Evolutionary conservation across 2,113 vertebrate species (phyloP).

Genomic region (Pristiophorus japonicus): DNA sequence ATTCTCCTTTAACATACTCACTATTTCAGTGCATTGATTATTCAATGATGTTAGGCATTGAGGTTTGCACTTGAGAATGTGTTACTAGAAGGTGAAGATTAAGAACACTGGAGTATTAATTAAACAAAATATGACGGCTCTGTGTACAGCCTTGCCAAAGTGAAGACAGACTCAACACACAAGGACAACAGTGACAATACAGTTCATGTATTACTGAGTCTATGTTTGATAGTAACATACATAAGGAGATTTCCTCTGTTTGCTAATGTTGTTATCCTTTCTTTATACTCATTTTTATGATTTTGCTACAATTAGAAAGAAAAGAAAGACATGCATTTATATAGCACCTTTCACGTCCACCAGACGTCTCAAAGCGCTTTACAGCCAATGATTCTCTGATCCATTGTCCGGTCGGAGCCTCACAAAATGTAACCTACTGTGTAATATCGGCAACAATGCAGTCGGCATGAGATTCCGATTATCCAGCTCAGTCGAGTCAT

Average conservation of each 20-base stretch:
- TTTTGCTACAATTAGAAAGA: slow-evolving; percentile 70
- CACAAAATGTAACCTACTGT: not conserved
- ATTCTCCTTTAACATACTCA: slow-evolving; percentile 26
- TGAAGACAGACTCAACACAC: slow-evolving; percentile 41
- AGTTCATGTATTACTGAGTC: not conserved
- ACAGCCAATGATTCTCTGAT: not conserved
- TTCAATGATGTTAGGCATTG: slow-evolving; percentile 29
- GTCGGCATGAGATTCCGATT: not conserved
- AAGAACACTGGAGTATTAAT: slow-evolving; percentile 33
- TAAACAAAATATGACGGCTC: slow-evolving; percentile 1
- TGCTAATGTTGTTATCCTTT: not conserved
- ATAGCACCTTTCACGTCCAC: too few species aligned
- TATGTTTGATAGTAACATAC: not conserved
- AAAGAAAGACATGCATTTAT: too few species aligned
- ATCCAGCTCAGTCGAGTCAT: not conserved
- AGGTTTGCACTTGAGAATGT: slow-evolving; percentile 32
- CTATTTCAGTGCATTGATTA: slow-evolving; percentile 26
- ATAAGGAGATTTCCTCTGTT: not conserved
- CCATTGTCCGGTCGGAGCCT: not conserved
- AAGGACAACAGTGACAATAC: slow-evolving; percentile 43
- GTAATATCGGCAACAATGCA: not conserved
- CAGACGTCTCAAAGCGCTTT: too few species aligned
- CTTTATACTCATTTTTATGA: not conserved
- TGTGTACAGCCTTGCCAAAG: slow-evolving; percentile 46
- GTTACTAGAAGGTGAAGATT: slow-evolving; percentile 24